A percentile compares a stretch with the other conserved stretches of the same genome.
Evolutionary conservation across 2,888 invertebrate genomes (phyloP).

Genomic region (Crematogaster levior): DNA sequence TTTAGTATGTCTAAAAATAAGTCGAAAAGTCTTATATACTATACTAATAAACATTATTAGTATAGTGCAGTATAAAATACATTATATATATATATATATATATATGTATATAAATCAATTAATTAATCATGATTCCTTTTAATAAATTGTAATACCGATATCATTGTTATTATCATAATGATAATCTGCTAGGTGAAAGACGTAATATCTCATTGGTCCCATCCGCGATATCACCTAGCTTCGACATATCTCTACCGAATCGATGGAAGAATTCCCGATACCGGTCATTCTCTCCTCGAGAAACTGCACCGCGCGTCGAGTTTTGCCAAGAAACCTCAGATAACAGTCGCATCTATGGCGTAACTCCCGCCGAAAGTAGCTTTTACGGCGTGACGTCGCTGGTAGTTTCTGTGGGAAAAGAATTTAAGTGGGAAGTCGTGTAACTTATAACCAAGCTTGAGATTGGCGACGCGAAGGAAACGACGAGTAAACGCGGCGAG

Average conservation of each 20-base stretch:
- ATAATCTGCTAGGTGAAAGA: background rate
- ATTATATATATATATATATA: too few species aligned
- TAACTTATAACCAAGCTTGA: conserved; percentile 65
- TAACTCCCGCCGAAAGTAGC: conserved; percentile 49
- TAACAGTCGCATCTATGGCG: conserved; percentile 45
- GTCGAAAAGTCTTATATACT: too few species aligned
- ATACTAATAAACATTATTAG: too few species aligned
- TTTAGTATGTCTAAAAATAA: too few species aligned
- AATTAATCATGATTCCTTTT: background rate
- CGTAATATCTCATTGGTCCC: background rate
- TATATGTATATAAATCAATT: background rate
- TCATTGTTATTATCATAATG: background rate
- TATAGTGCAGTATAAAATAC: too few species aligned
- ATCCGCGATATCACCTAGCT: background rate
- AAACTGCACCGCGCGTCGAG: conserved; percentile 24
- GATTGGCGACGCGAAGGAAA: conserved; percentile 53
- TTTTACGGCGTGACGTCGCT: conserved; percentile 48
- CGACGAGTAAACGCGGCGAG: conserved; percentile 32
- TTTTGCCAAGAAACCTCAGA: conserved; percentile 32
- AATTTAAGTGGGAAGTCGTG: conserved; percentile 67
- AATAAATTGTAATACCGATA: background rate
- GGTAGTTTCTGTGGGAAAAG: conserved; percentile 51
- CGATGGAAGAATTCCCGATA: conserved; percentile 17
- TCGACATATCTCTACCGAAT: background rate
- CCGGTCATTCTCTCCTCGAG: conserved; percentile 5